These are phyloP conservation scores for Rhipidura dahli DNA, from an alignment of 2,113 vertebrate genomes.

Conservation along the genomic window DNA sequence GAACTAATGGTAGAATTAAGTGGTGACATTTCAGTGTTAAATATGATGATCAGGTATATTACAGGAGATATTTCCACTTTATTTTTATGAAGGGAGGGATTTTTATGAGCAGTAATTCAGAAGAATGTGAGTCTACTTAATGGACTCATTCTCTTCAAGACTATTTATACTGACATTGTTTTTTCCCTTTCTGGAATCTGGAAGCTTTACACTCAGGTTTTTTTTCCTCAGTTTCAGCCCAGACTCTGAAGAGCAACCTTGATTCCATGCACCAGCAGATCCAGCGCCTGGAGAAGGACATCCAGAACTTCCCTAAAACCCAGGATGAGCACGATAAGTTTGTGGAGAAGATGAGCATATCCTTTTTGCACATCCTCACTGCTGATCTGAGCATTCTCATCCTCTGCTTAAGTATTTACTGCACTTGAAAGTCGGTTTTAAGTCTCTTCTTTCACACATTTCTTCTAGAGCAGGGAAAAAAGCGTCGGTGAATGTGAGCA, in stretches of 20 bases:
- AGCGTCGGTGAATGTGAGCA: neutral
- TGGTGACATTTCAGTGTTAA: constrained; percentile 75
- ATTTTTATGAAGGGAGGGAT: constrained; percentile 60
- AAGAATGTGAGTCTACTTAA: constrained; percentile 65
- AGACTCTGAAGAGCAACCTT: constrained; percentile 89
- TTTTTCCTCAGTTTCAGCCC: constrained; percentile 85
- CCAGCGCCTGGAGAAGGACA: constrained; percentile 85
- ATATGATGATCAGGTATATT: constrained; percentile 74
- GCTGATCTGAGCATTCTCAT: neutral
- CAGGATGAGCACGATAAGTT: constrained; percentile 91
- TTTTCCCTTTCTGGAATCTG: neutral
- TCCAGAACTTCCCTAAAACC: constrained; percentile 86
- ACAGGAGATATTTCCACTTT: constrained; percentile 67
- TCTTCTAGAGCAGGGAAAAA: neutral
- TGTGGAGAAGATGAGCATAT: constrained; percentile 97
- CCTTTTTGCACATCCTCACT: constrained; percentile 73
- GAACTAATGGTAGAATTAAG: constrained; percentile 75
- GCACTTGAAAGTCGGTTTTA: neutral
- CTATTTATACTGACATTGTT: neutral
- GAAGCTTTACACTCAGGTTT: neutral
- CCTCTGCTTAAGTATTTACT: neutral
- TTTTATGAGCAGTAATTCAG: constrained; percentile 70
- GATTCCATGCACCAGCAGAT: constrained; percentile 89
- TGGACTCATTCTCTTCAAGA: constrained; percentile 55
- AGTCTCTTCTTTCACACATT: neutral